Base-by-base conservation (phyloP, 1,140 invertebrate genomes). In the Zaprionus gabonicus region DNA sequence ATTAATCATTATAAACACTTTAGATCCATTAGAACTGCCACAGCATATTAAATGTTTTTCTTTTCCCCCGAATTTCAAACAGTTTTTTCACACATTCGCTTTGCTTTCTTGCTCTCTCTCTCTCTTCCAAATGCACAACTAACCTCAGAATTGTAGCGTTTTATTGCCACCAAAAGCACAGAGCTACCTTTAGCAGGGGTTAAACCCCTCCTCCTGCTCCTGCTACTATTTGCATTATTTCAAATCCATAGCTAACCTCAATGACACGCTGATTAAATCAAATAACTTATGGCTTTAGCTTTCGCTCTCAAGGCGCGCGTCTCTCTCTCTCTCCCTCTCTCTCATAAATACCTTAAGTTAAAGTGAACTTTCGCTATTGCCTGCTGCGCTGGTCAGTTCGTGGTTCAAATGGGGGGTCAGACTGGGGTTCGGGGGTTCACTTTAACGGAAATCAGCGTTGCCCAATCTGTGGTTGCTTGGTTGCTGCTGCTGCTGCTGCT, bases 181-280 rank as follows among this genome's bases (percentile, higher is more conserved):
- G 6, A 13, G 27, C 46, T 27, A 28, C 15, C 15, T 49, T 10
- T 23, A 13, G 46, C 4, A 49, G 15, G 12, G 4, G 3, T 13
- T 1, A 44, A 3, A n/a, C 41, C 7, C 41, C 9, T n/a, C 7
- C 7, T 1, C 2, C 13, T 13, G 3, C 4, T 7, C 7, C 41
- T 5, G 13, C 4, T 3, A 38, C 13, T 46, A 4, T 46, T 70
- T 72, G 71, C 71, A 79, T 81, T 76, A 80, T 76, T 79, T 79
- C 36, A 75, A 82, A 87, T 76, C 79, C 57, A 67, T 63, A 51
- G 66, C 71, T 81, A 88, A 76, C 67, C 81, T 44, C 85, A 84
- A 80, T 72, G 84, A 83, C 81, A 84, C 85, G 81, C 81, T 88
- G 84, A 88, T 88, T 84, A 90, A 88, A 88, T 88, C 81, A 90